Conservation (phyloP, 2,888 invertebrate genomes). For the Calliphora vomitoria region DNA sequence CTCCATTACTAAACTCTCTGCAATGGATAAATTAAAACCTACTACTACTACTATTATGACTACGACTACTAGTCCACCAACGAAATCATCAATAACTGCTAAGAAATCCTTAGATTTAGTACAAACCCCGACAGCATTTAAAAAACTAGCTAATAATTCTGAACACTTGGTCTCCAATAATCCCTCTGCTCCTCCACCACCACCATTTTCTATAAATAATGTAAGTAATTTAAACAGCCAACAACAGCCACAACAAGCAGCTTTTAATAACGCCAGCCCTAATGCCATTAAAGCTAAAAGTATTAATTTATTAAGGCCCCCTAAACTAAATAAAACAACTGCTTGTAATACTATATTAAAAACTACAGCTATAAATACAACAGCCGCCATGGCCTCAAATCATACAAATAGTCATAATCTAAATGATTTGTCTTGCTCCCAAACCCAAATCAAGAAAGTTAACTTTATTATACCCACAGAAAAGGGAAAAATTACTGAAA, state of each 20-base stretch:
- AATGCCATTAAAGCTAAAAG: constrained; percentile 68
- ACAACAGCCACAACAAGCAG: constrained; percentile 33
- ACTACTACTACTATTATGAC: constrained; percentile 3
- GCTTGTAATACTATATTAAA: constrained; percentile 61
- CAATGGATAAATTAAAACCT: constrained; percentile 47
- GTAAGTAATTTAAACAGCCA: constrained; percentile 75
- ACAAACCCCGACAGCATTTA: constrained; percentile 67
- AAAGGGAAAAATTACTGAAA: constrained; percentile 30
- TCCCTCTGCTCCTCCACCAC: constrained; percentile 45
- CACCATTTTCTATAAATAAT: constrained; percentile 74
- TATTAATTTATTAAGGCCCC: constrained; percentile 73
- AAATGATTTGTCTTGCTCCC: constrained; percentile 48
- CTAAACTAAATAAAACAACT: constrained; percentile 75
- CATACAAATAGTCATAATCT: constrained; percentile 40
- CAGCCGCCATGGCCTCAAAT: too few relatives aligned
- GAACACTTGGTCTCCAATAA: constrained; percentile 48
- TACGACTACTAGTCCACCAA: constrained; percentile 2
- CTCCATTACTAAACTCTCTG: not conserved
- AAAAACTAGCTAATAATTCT: constrained; percentile 58
- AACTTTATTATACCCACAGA: constrained; percentile 68
- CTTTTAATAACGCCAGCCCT: constrained; percentile 55
- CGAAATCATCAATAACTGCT: constrained; percentile 20
- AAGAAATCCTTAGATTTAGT: constrained; percentile 60
- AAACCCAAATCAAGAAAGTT: constrained; percentile 63
- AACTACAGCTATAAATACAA: constrained; percentile 44